These are phyloP conservation scores for Orthonevra nobilis DNA, from an alignment of 2,888 invertebrate genomes.

Conservation along the genomic window DNA sequence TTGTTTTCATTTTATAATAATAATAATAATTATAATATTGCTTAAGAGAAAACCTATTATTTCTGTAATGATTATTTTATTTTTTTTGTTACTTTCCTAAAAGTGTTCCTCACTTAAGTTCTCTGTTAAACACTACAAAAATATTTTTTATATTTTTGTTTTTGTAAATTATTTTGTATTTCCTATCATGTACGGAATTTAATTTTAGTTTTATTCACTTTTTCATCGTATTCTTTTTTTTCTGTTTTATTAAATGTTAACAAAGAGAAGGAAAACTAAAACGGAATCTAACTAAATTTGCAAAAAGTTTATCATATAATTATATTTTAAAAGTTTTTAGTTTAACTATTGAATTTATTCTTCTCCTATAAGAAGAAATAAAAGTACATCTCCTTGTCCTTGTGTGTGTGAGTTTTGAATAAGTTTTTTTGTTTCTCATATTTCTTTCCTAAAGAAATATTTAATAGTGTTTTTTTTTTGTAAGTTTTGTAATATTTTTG, in stretches of 20 bases:
- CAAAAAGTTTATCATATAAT: slow-evolving; percentile 29
- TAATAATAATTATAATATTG: slow-evolving; percentile 62
- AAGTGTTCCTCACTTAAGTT: slow-evolving; percentile 30
- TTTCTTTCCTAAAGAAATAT: slow-evolving; percentile 44
- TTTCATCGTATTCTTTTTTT: slow-evolving; percentile 5
- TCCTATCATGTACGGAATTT: slow-evolving; percentile 19
- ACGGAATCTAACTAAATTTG: slow-evolving; percentile 44
- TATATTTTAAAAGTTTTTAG: slow-evolving; percentile 13
- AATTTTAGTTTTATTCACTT: slow-evolving; percentile 6
- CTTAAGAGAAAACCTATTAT: slow-evolving; percentile 64
- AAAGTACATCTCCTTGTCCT: slow-evolving; percentile 4
- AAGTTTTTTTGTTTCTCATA: slow-evolving; percentile 16
- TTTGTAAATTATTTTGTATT: slow-evolving; percentile 24
- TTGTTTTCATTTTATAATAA: slow-evolving; percentile 42
- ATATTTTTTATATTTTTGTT: slow-evolving; percentile 38
- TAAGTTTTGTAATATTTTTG: no score
- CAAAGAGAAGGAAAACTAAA: slow-evolving; percentile 28
- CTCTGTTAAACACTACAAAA: slow-evolving; percentile 60
- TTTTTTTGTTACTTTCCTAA: slow-evolving; percentile 39
- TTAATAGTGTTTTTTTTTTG: slow-evolving; percentile 52
- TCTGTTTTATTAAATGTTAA: slow-evolving; percentile 22
- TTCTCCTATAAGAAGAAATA: slow-evolving; percentile 16
- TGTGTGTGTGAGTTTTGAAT: slow-evolving; percentile 21
- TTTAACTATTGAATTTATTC: slow-evolving; percentile 40
- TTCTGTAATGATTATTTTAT: slow-evolving; percentile 50